phyloP scores from a whole-genome alignment of 2,888 invertebrate species.

The Pheosia gnoma region DNA sequence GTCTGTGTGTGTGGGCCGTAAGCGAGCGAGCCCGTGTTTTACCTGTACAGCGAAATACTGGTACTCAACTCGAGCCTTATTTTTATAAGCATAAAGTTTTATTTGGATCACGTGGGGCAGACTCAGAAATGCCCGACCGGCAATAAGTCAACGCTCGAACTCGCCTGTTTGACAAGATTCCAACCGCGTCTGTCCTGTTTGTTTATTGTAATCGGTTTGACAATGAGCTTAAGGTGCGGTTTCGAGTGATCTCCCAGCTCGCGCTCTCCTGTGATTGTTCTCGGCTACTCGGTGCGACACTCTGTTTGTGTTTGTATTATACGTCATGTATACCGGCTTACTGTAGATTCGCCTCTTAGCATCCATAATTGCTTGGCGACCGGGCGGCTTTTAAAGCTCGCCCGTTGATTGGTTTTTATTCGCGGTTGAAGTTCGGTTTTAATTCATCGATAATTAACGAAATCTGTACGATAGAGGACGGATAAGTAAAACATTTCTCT shows the following conservation, averaged over 20 bases:
- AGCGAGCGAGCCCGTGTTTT: conserved; percentile 78
- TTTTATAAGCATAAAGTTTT: conserved; percentile 35
- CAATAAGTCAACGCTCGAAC: conserved; percentile 84
- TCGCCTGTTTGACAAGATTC: conserved; percentile 85
- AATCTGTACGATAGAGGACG: conserved; percentile 16
- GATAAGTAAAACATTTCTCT: conserved; percentile 8
- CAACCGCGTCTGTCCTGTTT: conserved; percentile 84
- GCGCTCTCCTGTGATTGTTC: conserved; percentile 75
- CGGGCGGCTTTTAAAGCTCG: conserved; percentile 70
- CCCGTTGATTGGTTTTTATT: conserved; percentile 66
- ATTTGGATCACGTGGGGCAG: conserved; percentile 39
- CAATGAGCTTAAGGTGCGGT: conserved; percentile 85
- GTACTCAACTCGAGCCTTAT: conserved; percentile 46
- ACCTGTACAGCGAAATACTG: conserved; percentile 61
- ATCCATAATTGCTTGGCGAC: conserved; percentile 80
- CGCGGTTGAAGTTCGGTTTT: conserved; percentile 42
- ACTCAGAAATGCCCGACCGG: conserved; percentile 81
- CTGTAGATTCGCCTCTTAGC: conserved; percentile 81
- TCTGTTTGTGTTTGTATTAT: conserved; percentile 81
- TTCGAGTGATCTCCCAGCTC: conserved; percentile 79
- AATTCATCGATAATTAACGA: conserved; percentile 32
- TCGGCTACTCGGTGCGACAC: conserved; percentile 70
- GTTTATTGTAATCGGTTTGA: conserved; percentile 85
- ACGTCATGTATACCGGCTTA: conserved; percentile 81
- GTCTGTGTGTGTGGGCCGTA: conserved; percentile 71